Base-by-base conservation (phyloP, 2,888 invertebrate genomes). In the Euzetes globulus region DNA sequence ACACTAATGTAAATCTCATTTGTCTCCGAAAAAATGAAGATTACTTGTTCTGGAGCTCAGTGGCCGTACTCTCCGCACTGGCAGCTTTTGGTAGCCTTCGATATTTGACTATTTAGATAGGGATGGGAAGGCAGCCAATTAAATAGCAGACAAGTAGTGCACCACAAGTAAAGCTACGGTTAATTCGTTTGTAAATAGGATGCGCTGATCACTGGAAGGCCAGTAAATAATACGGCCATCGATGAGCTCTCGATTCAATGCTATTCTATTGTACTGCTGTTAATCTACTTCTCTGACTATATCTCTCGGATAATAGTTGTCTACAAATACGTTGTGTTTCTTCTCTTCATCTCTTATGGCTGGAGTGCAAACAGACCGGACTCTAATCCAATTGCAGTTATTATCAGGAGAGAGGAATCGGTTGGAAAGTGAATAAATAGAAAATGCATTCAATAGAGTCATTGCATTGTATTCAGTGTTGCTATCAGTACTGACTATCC, bases 1-100 rank as follows among this genome's bases (percentile, higher is more conserved):
- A 60, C 60, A 60, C 60, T 60, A 60, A 60, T 60, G 60, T 60
- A 60, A 60, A 60, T 60, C 60, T 60, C 60, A 60, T 60, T 60
- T 60, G 60, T 60, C 60, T 60, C 11, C 19, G 25, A 60, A 60
- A 60, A 60, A 60, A 60, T 60, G 60, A 60, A 60, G 60, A 60
- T 60, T 60, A 60, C 60, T 60, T 60, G 60, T 25, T 25, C 25
- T 60, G 25, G 27, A 27, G 19, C 15, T 27, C 27, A 19, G 60
- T 60, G 52, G 6, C 19, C 52, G 52, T n/a, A 19, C 52, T 19
- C n/a, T 52, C 1, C 13, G 52, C 22, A 41, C 41, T 41, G 41
- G 52, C 7, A 52, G n/a, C 52, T 22, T 6, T 52, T 52, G 19
- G 11, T 19, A n/a, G 1, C n/a, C 5, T 19, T 52, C 22, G 52